phyloP scores from a whole-genome alignment of 2,113 vertebrate species.

The Neotoma lepida region DNA sequence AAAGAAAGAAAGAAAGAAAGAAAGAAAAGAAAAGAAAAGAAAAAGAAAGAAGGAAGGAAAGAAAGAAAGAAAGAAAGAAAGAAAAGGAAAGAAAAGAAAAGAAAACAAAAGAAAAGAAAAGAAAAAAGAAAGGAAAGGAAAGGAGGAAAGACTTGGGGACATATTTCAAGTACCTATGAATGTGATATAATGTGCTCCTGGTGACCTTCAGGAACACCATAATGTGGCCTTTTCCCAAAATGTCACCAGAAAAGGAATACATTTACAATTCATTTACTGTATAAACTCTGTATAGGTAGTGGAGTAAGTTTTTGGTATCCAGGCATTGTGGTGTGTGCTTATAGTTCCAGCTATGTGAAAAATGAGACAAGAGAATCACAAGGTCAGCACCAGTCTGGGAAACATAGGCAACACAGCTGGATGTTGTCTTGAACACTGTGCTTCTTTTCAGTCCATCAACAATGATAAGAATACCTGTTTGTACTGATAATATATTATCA shows the following conservation, averaged over 20 bases:
- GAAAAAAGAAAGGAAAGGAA: no score
- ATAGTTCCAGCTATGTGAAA: background rate
- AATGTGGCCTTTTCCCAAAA: constrained; percentile 29
- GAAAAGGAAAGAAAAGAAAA: background rate
- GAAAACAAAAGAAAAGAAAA: background rate
- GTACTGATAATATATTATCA: background rate
- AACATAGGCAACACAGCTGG: background rate
- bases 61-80: background rate
- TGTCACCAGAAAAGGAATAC: constrained; percentile 12
- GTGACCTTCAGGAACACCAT: background rate
- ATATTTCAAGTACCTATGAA: constrained; percentile 40
- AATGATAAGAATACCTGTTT: background rate
- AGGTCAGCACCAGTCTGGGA: background rate
- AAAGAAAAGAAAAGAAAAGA: rapidly evolving
- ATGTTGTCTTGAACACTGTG: background rate
- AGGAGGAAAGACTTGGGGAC: background rate
- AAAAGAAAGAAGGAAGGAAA: background rate
- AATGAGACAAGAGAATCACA: background rate
- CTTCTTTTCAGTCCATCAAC: background rate
- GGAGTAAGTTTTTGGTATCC: background rate
- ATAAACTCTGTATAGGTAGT: background rate
- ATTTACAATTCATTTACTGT: background rate
- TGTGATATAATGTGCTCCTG: constrained; percentile 3
- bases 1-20: background rate
- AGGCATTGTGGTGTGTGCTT: background rate